Base-by-base conservation (phyloP, 92 coral and sea anemone genomes). In the Zoanthus solanderi region DNA sequence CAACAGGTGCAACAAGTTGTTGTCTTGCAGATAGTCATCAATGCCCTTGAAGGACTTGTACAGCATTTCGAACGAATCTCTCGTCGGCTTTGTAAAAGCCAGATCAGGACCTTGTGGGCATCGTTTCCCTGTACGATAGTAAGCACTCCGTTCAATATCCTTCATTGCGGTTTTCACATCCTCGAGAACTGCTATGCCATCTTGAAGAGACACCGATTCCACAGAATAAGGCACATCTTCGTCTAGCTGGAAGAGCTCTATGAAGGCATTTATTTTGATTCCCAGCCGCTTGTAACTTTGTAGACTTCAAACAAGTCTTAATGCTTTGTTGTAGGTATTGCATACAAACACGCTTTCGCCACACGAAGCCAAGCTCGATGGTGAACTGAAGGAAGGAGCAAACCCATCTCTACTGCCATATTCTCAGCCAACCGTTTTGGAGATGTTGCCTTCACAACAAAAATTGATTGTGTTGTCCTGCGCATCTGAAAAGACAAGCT, bases 301-400 rank as follows among this genome's bases (percentile, higher is more conserved):
- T 63, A 63, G 71, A 63, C 71, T 63, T 63, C 7, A 63, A 63
- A 47, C 52, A 47, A 47, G 52, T 47, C 52, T 47, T 47, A 47
- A 8, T 47, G 52, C 52, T 47, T 47, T 63, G 14, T 63, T 63
- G 71, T 63, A 5, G 6, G 30, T 12, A 63, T 63, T 14, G 71
- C 71, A 63, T 47, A 47, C 52, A 47, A 47, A 47, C 52, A 47
- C 52, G 52, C 52, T 47, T 47, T 47, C 52, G 52, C 71, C 71
- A 63, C 71, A 63, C 30, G 71, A 63, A 63, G 71, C 71, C 71
- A 63, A 12, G 71, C 71, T 63, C 71, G 71, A 63, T 63, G 71
- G 71, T 63, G 71, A 63, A 63, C 71, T 63, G 71, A 63, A 63
- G 71, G 71, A 63, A 63, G 71, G 71, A 63, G 71, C 30, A 63